phyloP scores from a whole-genome alignment of 35 echinoderm and acorn worm species.

The Heliocidaris erythrogramma region DNA sequence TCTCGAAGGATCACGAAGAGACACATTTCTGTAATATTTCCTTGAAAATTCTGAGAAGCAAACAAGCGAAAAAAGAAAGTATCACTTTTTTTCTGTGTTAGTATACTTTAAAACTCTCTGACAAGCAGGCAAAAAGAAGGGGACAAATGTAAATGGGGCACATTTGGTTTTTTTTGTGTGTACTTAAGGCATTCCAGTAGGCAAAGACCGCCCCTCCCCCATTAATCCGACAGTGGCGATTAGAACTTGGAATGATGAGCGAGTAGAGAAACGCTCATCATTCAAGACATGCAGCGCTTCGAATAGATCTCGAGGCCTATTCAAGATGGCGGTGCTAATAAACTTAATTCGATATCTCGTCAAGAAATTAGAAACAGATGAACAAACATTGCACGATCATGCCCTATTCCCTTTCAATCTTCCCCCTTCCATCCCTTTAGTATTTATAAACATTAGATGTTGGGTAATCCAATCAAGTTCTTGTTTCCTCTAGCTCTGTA shows the following conservation, averaged over 20 bases:
- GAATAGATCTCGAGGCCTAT: not conserved
- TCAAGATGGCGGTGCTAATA: not conserved
- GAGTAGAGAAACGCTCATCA: not conserved
- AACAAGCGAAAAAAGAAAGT: too few relatives aligned
- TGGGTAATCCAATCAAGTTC: not conserved
- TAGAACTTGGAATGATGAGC: not conserved
- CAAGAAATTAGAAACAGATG: constrained; percentile 10
- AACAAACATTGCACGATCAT: not conserved
- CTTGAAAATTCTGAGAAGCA: not conserved
- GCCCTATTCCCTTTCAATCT: not conserved
- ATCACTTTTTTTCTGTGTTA: too few relatives aligned
- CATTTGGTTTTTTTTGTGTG: too few relatives aligned
- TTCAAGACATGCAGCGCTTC: not conserved
- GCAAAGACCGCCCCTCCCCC: too few relatives aligned
- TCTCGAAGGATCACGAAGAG: not conserved
- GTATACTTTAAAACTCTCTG: too few relatives aligned
- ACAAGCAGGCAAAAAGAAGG: too few relatives aligned
- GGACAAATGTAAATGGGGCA: too few relatives aligned
- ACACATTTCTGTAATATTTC: not conserved
- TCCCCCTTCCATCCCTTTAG: not conserved
- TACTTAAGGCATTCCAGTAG: too few relatives aligned
- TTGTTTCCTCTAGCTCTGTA: too few relatives aligned
- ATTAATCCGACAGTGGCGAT: not conserved
- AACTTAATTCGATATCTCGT: not conserved
- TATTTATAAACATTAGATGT: not conserved